Evolutionary conservation across 1,140 invertebrate species (phyloP), one percentile per base, ranked within the genome.

Genomic region (Ceratitis capitata): DNA sequence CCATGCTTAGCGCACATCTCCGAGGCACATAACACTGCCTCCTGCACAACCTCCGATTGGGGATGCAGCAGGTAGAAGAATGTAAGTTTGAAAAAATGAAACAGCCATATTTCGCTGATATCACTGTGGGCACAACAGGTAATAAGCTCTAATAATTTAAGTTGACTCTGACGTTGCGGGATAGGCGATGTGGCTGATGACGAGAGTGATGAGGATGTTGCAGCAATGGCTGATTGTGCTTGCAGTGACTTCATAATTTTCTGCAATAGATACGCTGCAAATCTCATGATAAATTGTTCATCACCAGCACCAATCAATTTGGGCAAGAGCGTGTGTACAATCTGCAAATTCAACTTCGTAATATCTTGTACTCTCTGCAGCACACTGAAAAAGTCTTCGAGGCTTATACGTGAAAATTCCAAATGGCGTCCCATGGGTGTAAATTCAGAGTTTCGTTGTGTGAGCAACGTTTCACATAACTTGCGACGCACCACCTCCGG

Each of bases 51-150:
- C 69, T 93, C 92, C 9, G 95, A 95, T 45, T 93, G 94, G 1
- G 94, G 93, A 88, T 95, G 93, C 89, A 96, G 93, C 86, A 96
- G 93, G 83, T 95, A 94, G 89, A 94, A 94, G 19, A 95, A 92
- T 4, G 94, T 92, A 83, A 95, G 91, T 88, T 94, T 95, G 51
- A 93, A 94, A 86, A 91, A 91, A 35, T 93, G 93, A 35, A 94
- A 91, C n/a, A 94, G 88, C 49, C 93, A 92, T 85, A 92, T 90
- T 47, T 93, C 89, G 82, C 92, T 91, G 3, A 88, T 87, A 42
- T 88, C 86, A 64, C 90, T 89, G 49, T 90, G 78, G 0, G 87
- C 88, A 23, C 88, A 87, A 85, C 86, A 87, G 1, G 85, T 45
- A 19, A 91, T 74, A 7, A 91, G 26, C 29, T 87, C 84, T 7